Conservation (phyloP, 2,888 invertebrate genomes). For the Philonicus albiceps region DNA sequence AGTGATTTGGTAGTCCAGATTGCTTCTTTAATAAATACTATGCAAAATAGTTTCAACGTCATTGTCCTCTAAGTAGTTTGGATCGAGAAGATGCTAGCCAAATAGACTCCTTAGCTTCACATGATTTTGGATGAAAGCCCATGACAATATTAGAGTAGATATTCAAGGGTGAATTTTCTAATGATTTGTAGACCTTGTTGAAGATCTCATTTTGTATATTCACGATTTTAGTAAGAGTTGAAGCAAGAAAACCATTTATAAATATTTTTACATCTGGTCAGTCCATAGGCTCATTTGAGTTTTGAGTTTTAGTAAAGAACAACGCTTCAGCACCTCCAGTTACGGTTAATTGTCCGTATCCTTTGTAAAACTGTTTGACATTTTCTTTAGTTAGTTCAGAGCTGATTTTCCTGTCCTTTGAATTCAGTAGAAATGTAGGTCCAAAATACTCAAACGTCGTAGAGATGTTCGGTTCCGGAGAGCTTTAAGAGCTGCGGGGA, state of each 20-base stretch:
- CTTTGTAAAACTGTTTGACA: conserved; percentile 52
- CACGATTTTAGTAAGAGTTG: conserved; percentile 67
- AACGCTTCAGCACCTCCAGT: conserved; percentile 75
- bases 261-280: conserved; percentile 74
- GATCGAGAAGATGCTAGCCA: conserved; percentile 77
- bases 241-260: conserved; percentile 70
- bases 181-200: conserved; percentile 66
- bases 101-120: conserved; percentile 75
- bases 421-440: conserved; percentile 49
- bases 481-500: conserved; percentile 88
- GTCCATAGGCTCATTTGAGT: conserved; percentile 67
- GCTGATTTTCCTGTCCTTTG: conserved; percentile 44
- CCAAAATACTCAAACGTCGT: conserved; percentile 51
- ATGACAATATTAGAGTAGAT: conserved; percentile 71
- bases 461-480: no score
- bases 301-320: conserved; percentile 69
- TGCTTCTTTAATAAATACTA: conserved; percentile 69
- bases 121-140: conserved; percentile 76
- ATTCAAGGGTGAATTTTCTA: conserved; percentile 65
- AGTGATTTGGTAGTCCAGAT: conserved; percentile 67
- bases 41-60: conserved; percentile 70
- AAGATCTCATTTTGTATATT: conserved; percentile 68
- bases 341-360: conserved; percentile 64
- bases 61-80: conserved; percentile 78
- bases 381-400: background rate